phyloP scores from a whole-genome alignment of 2,797 vertebrate genomes.

The Anguilla megastoma region DNA sequence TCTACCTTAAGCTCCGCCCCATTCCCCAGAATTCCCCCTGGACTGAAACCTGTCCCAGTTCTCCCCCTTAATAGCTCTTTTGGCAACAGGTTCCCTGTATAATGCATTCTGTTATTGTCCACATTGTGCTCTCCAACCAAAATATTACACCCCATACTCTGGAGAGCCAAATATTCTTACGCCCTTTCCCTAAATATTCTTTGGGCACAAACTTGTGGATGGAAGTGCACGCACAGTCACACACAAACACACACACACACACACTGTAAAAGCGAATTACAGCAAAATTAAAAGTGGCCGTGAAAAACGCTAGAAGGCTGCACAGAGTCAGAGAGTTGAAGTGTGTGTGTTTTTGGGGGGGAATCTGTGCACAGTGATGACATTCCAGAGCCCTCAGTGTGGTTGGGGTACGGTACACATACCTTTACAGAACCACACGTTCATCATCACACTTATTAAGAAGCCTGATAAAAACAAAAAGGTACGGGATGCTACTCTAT shows the following conservation, averaged over 20 bases:
- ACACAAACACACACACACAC: conserved; percentile 14
- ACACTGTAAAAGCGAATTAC: conserved; percentile 17
- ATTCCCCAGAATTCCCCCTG: neutral
- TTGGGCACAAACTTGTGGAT: conserved; percentile 29
- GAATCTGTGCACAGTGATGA: neutral
- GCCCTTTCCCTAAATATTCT: neutral
- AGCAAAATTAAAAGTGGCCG: conserved; percentile 51
- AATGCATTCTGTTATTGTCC: neutral
- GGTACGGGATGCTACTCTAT: neutral
- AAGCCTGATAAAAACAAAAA: neutral
- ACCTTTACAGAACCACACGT: neutral
- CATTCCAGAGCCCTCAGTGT: neutral
- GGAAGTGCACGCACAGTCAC: conserved; percentile 39
- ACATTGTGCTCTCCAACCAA: neutral
- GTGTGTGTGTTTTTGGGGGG: neutral
- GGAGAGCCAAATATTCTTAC: neutral
- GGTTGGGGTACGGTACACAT: neutral
- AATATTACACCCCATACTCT: neutral
- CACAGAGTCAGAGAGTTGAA: conserved; percentile 52
- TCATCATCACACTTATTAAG: neutral
- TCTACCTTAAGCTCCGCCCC: neutral
- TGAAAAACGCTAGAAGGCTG: conserved; percentile 37
- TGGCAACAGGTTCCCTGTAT: neutral
- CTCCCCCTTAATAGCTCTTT: neutral
- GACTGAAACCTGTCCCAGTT: neutral